These are phyloP conservation scores for Melanostigma gelatinosum DNA, from an alignment of 2,113 vertebrate species.

Conservation along the genomic window DNA sequence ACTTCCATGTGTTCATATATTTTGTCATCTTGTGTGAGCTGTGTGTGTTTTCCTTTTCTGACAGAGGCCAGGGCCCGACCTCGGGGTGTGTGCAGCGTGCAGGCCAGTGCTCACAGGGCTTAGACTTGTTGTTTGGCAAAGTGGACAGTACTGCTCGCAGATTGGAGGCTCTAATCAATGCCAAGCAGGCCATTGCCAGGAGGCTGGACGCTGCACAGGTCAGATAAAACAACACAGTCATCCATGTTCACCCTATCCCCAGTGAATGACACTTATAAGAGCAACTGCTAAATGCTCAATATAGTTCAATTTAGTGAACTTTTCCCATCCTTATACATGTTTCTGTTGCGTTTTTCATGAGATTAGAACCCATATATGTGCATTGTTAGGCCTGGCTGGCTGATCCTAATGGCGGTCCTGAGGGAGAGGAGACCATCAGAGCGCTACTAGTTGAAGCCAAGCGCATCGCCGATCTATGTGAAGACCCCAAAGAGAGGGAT, in stretches of 20 bases:
- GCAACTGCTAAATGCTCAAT: neutral
- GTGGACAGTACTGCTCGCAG: slow-evolving; percentile 94
- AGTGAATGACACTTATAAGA: slow-evolving; percentile 8
- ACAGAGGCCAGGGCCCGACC: slow-evolving; percentile 90
- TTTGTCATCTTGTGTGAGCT: slow-evolving; percentile 20
- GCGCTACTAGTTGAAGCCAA: slow-evolving; percentile 92
- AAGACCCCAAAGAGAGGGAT: slow-evolving; percentile 96
- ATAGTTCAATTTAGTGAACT: neutral
- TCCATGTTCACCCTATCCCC: slow-evolving; percentile 22
- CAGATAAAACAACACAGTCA: slow-evolving; percentile 57
- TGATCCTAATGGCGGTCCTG: slow-evolving; percentile 93
- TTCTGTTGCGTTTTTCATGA: neutral
- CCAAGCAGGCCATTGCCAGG: slow-evolving; percentile 95
- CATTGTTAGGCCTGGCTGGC: slow-evolving; percentile 92
- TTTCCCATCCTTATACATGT: neutral
- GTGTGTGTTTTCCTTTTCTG: slow-evolving; percentile 26
- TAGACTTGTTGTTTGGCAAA: slow-evolving; percentile 94
- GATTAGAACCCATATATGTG: slow-evolving; percentile 4
- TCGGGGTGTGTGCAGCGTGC: slow-evolving; percentile 94
- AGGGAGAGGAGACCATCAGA: slow-evolving; percentile 95
- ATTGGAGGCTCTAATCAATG: slow-evolving; percentile 94
- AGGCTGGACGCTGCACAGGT: slow-evolving; percentile 97
- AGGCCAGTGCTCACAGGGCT: slow-evolving; percentile 92
- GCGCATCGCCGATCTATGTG: slow-evolving; percentile 94
- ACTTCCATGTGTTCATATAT: neutral